Base-by-base conservation (phyloP, 2,797 vertebrate species). In the Caiman crocodilus region DNA sequence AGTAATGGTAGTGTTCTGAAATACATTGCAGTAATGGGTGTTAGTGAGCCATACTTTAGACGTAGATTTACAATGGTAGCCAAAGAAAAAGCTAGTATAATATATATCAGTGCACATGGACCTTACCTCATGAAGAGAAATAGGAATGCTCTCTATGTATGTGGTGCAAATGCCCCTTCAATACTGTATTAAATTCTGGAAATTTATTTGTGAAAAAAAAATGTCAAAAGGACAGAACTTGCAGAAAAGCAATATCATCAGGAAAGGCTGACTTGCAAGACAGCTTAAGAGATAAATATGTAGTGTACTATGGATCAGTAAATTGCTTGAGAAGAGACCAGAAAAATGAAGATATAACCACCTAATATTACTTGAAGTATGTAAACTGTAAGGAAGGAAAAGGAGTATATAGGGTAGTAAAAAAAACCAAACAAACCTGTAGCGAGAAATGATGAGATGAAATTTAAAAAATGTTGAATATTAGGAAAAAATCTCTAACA, bases 41-140 rank as follows among this genome's bases (percentile, higher is more conserved):
- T 78, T 78, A 67, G 84, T 71, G 92, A 82, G 16, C 79, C n/a
- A 59, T 42, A 15, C 20, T 20, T 82, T 79, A 80, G 60, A 25
- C 17, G 85, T 80, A 2, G 26, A 80, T 89, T 85, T 90, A 82
- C n/a, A 88, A 64, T 57, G 92, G 69, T 32, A 84, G 69, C n/a
- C 87, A 93, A 89, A 56, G 73, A 28, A 76, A 88, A 8, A 17
- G 69, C 57, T 79, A 15, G 14, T 18, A 6, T 28, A 58, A 28
- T n/a, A 82, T 14, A 85, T 14, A 74, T 5, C 0, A 28, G 73
- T 76, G 32, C 85, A 82, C 17, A 88, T 21, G 21, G 58, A 59
- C 58, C 16, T 59, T 21, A 63, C 79, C 32, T 82, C 1, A 4
- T 42, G 58, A 73, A 64, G 87, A 89, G 26, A 60, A 55, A 55